These are phyloP conservation scores for Thalassoma bifasciatum DNA, from an alignment of 2,113 vertebrate species.

Conservation along the genomic window DNA sequence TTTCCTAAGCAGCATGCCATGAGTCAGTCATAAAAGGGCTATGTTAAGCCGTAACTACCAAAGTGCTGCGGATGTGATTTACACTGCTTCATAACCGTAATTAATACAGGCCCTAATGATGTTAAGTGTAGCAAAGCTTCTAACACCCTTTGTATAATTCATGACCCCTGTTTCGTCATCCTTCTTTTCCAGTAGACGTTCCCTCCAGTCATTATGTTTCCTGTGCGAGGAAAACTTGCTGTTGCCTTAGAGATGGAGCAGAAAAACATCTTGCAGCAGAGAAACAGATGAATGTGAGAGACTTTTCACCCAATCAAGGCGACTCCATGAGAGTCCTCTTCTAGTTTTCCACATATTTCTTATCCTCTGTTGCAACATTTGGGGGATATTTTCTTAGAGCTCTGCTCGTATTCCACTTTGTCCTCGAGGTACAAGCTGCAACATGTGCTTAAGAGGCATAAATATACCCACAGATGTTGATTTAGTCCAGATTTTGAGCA, in stretches of 20 bases:
- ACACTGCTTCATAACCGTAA: slow-evolving; percentile 59
- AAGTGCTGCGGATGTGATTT: slow-evolving; percentile 55
- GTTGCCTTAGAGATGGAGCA: slow-evolving; percentile 71
- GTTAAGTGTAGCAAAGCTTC: slow-evolving; percentile 69
- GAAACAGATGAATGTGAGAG: slow-evolving; percentile 63
- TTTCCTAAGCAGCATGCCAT: slow-evolving; percentile 55
- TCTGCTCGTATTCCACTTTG: slow-evolving; percentile 50
- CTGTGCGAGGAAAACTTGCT: slow-evolving; percentile 63
- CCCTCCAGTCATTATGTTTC: slow-evolving; percentile 57
- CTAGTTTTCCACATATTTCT: slow-evolving; percentile 48
- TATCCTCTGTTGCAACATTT: slow-evolving; percentile 26
- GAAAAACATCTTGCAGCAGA: slow-evolving; percentile 65
- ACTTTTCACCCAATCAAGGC: slow-evolving; percentile 36
- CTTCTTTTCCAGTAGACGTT: slow-evolving; percentile 47
- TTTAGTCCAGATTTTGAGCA: slow-evolving; percentile 54
- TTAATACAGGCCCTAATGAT: slow-evolving; percentile 69
- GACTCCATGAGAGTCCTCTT: slow-evolving; percentile 42
- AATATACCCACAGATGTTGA: slow-evolving; percentile 54
- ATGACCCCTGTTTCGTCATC: slow-evolving; percentile 66
- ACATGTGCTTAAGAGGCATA: slow-evolving; percentile 44
- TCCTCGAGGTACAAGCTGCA: slow-evolving; percentile 56
- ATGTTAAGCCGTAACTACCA: slow-evolving; percentile 48
- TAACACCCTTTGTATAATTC: slow-evolving; percentile 65
- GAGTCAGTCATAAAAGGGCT: slow-evolving; percentile 46
- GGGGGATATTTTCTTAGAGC: slow-evolving; percentile 39